A percentile compares a stretch with the other conserved stretches of the same genome.
Evolutionary conservation across 1,140 invertebrate genomes (phyloP).

Genomic region (Odontomachus brunneus): DNA sequence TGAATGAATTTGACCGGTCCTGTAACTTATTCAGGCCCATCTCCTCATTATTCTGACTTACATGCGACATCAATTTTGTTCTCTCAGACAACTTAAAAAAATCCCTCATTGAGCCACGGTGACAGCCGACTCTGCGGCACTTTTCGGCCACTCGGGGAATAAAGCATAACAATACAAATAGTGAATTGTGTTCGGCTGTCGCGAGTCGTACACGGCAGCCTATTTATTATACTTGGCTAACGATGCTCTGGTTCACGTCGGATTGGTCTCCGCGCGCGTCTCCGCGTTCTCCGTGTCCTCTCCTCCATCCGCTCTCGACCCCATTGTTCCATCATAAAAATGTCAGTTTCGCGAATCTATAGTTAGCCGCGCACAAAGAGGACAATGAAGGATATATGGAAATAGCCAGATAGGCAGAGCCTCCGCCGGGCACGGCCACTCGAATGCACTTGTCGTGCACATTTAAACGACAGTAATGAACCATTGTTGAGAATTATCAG

Average conservation of each 20-base stretch:
- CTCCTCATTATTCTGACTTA: too few relatives aligned
- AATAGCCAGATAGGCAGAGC: slow-evolving; percentile 80
- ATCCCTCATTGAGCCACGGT: slow-evolving; percentile 49
- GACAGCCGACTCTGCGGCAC: slow-evolving; percentile 32
- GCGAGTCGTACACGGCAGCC: slow-evolving; percentile 74
- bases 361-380: slow-evolving; percentile 82
- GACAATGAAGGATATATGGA: slow-evolving; percentile 83
- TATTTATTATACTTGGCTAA: slow-evolving; percentile 83
- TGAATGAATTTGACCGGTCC: too few relatives aligned
- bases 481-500: slow-evolving; percentile 84
- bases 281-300: slow-evolving; percentile 34
- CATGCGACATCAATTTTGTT: slow-evolving; percentile 59
- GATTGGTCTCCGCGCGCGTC: slow-evolving; percentile 66
- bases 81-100: slow-evolving; percentile 57
- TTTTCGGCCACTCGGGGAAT: slow-evolving; percentile 72
- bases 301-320: slow-evolving; percentile 62
- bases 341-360: slow-evolving; percentile 83
- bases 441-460: slow-evolving; percentile 83
- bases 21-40: too few relatives aligned
- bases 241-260: slow-evolving; percentile 78
- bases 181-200: slow-evolving; percentile 78
- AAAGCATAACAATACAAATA: slow-evolving; percentile 78
- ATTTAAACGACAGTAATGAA: slow-evolving; percentile 83
- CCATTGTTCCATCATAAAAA: slow-evolving; percentile 84
- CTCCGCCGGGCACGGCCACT: slow-evolving; percentile 71